Evolutionary conservation across 2,113 vertebrate genomes (phyloP).

Genomic region (Theristicus caerulescens): DNA sequence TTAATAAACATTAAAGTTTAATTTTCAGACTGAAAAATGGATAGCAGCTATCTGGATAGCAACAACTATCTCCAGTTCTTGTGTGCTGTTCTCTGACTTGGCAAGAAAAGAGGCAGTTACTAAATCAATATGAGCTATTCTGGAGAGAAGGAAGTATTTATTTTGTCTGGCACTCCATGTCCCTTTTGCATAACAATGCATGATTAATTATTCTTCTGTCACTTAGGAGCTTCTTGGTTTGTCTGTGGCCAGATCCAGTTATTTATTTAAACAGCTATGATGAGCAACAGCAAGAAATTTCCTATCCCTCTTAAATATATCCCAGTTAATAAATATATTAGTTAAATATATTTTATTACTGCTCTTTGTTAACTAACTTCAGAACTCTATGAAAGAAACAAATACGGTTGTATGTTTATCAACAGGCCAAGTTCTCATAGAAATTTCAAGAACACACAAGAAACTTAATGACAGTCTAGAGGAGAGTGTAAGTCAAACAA

Average conservation of each 20-base stretch:
- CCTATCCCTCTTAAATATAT: background rate
- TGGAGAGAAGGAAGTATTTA: background rate
- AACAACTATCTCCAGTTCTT: background rate
- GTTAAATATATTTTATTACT: background rate
- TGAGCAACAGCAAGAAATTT: background rate
- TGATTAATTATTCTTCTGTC: background rate
- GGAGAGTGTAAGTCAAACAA: constrained; percentile 84
- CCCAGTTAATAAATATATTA: background rate
- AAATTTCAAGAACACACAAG: constrained; percentile 89
- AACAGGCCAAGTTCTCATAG: constrained; percentile 89
- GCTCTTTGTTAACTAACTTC: background rate
- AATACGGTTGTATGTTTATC: background rate
- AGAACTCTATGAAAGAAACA: background rate
- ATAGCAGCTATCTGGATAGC: background rate
- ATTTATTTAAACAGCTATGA: background rate
- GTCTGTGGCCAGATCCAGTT: background rate
- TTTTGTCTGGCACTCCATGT: background rate
- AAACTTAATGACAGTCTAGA: constrained; percentile 89
- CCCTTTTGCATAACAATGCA: background rate
- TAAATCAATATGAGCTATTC: background rate
- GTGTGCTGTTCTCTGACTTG: background rate
- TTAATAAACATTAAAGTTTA: background rate
- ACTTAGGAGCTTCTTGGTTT: background rate
- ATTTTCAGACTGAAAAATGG: background rate
- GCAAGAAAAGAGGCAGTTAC: background rate